These are phyloP conservation scores for Artibeus lituratus DNA, from an alignment of 2,797 vertebrate species.

Conservation along the genomic window DNA sequence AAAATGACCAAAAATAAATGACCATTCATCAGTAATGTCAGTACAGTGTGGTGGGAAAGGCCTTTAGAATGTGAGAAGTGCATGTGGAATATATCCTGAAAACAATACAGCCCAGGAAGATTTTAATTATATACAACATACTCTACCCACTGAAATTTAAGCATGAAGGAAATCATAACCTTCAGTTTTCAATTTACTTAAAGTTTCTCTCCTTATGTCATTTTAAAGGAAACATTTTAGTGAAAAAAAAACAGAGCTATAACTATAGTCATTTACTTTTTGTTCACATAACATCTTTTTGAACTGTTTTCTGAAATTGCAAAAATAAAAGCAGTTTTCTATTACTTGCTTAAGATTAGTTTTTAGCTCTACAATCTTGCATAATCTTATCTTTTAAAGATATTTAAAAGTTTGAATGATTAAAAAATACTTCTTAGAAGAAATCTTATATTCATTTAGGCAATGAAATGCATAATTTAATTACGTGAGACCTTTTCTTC, in stretches of 20 bases:
- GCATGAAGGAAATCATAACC: background rate
- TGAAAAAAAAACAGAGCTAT: background rate
- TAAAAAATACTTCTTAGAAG: background rate
- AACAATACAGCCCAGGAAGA: background rate
- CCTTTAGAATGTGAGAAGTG: background rate
- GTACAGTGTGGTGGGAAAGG: background rate
- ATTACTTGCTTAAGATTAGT: background rate
- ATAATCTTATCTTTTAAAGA: slow-evolving; percentile 28
- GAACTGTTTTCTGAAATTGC: slow-evolving; percentile 23
- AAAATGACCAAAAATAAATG: background rate
- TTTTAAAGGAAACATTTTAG: slow-evolving; percentile 8
- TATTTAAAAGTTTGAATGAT: background rate
- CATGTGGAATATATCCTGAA: background rate
- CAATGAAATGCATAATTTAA: background rate
- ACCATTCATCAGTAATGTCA: background rate
- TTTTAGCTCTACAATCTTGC: background rate
- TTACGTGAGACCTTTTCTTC: background rate
- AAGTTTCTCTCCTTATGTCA: background rate
- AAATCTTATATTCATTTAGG: background rate
- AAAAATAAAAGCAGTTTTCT: slow-evolving; percentile 13
- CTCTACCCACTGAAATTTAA: background rate
- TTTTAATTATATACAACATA: background rate
- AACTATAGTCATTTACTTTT: background rate
- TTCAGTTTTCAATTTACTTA: background rate
- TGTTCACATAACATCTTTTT: background rate